Percentiles rank a stretch among this genome's conserved stretches.
Conservation (phyloP, 2,888 invertebrate genomes). For the Notodonta ziczac region DNA sequence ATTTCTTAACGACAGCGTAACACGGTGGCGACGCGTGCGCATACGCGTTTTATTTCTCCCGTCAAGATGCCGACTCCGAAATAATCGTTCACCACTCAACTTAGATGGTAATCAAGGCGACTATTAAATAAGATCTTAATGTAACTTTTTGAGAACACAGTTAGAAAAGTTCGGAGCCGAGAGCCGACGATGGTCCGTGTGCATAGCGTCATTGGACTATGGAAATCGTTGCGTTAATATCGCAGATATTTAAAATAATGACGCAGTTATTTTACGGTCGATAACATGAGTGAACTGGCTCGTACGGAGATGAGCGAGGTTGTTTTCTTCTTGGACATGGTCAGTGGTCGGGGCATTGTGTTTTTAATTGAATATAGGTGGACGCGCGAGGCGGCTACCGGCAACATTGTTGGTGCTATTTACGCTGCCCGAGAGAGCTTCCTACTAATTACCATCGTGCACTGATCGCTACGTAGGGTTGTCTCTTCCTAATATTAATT, state of each 20-base stretch:
- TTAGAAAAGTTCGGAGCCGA: constrained; percentile 58
- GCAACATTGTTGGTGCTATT: constrained; percentile 70
- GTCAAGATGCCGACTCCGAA: constrained; percentile 77
- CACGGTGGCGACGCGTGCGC: constrained; percentile 83
- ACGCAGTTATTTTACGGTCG: constrained; percentile 16
- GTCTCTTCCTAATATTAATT: not conserved
- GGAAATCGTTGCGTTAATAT: constrained; percentile 25
- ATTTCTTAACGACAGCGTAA: constrained; percentile 84
- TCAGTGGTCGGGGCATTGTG: constrained; percentile 54
- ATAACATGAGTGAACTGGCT: constrained; percentile 24
- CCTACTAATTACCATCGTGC: constrained; percentile 69
- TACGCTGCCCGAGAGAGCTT: constrained; percentile 70
- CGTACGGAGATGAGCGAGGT: constrained; percentile 34
- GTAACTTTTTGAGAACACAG: constrained; percentile 67
- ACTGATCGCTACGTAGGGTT: constrained; percentile 15
- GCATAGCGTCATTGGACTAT: constrained; percentile 17
- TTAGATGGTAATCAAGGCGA: constrained; percentile 81
- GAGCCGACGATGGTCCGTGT: constrained; percentile 26
- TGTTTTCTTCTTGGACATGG: constrained; percentile 44
- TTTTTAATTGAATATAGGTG: constrained; percentile 71
- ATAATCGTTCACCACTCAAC: constrained; percentile 82
- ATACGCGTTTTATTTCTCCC: constrained; percentile 79
- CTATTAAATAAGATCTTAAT: constrained; percentile 80
- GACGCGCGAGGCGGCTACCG: constrained; percentile 61
- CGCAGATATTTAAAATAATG: constrained; percentile 14